A percentile compares a stretch with the other conserved stretches of the same genome.
These are phyloP conservation scores for Eupithecia dodoneata DNA, from an alignment of 2,888 invertebrate species.

Conservation along the genomic window DNA sequence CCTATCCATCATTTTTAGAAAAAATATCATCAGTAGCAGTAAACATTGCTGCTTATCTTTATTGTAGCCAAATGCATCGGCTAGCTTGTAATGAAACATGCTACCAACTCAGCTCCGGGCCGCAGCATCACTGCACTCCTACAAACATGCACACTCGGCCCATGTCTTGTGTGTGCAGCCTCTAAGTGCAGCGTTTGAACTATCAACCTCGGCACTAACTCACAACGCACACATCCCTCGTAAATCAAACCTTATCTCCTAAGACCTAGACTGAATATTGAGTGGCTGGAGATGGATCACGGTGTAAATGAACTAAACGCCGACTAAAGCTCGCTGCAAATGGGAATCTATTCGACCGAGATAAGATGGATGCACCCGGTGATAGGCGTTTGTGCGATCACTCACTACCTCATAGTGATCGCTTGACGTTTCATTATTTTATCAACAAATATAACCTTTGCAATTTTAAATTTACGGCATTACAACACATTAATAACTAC, in stretches of 20 bases:
- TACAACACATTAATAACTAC: too few relatives aligned
- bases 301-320: constrained; percentile 22
- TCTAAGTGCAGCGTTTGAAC: constrained; percentile 32
- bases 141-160: constrained; percentile 14
- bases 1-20: too few relatives aligned
- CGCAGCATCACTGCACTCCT: constrained; percentile 12
- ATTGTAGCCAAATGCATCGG: not conserved
- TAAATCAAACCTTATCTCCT: constrained; percentile 24
- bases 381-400: not conserved
- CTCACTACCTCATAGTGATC: not conserved
- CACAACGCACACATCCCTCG: constrained; percentile 1
- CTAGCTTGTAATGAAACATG: not conserved
- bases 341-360: constrained; percentile 12
- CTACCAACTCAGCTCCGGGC: not conserved
- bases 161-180: constrained; percentile 27
- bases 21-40: too few relatives aligned
- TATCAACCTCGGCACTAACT: constrained; percentile 30
- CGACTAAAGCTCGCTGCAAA: constrained; percentile 21
- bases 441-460: not conserved
- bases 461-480: too few relatives aligned
- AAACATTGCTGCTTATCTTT: not conserved
- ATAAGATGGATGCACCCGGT: not conserved
- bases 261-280: constrained; percentile 18
- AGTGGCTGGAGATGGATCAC: constrained; percentile 18
- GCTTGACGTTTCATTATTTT: not conserved